Evolutionary conservation across 92 coral and sea anemone genomes (phyloP).

Genomic region (Palythoa grandiflora): DNA sequence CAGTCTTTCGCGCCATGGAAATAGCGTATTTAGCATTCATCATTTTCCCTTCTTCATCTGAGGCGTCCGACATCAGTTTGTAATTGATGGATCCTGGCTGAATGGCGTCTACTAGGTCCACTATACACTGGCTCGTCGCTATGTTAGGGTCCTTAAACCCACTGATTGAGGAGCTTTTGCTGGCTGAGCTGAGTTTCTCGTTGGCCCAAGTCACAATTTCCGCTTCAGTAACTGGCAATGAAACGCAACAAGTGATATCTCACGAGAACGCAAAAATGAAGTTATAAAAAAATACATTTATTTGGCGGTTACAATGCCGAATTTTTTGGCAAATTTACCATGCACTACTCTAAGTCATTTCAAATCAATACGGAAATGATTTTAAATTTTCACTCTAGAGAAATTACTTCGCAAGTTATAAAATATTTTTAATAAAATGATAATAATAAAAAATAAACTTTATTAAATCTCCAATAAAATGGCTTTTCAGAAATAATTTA

Average conservation of each 20-base stretch:
- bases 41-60: conserved; percentile 74
- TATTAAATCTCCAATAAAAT: too few species aligned
- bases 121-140: conserved; percentile 70
- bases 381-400: too few species aligned
- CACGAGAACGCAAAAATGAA: too few species aligned
- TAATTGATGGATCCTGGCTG: conserved; percentile 84
- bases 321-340: too few species aligned
- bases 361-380: too few species aligned
- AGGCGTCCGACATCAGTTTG: conserved; percentile 65
- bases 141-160: conserved; percentile 88
- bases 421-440: too few species aligned
- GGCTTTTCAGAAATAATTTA: too few species aligned
- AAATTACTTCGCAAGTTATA: too few species aligned
- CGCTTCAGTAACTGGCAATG: conserved; percentile 75
- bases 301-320: background rate
- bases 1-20: conserved; percentile 96
- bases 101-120: conserved; percentile 93
- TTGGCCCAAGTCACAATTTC: conserved; percentile 89
- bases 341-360: too few species aligned
- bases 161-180: conserved; percentile 67
- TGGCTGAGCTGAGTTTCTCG: conserved; percentile 74
- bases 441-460: too few species aligned
- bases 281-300: background rate
- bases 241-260: background rate
- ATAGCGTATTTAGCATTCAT: conserved; percentile 96